A percentile compares a stretch with the other conserved stretches of the same genome.
Evolutionary conservation across 2,797 vertebrate species (phyloP).

Genomic region (Limosa lapponica): DNA sequence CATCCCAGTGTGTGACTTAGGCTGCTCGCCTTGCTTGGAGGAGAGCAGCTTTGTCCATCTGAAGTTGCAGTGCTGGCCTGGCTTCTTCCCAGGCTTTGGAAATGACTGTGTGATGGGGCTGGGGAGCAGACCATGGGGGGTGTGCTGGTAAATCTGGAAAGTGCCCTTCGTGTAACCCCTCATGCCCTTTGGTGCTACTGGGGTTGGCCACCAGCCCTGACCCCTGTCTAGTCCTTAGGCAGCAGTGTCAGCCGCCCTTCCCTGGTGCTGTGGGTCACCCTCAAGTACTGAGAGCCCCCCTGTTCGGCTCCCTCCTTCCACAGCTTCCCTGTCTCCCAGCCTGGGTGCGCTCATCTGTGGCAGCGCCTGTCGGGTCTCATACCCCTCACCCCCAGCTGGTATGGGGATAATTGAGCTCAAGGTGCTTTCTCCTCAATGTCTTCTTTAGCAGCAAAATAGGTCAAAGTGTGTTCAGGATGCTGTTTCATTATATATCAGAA

Average conservation of each 20-base stretch:
- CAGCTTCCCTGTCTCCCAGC: neutral
- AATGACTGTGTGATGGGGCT: neutral
- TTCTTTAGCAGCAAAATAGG: neutral
- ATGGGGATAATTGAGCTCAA: neutral
- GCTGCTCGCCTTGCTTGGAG: neutral
- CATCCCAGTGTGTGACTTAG: neutral
- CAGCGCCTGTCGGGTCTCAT: rapidly evolving
- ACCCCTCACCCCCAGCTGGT: neutral
- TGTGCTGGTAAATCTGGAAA: neutral
- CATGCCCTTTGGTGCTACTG: rapidly evolving
- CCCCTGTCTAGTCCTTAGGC: neutral
- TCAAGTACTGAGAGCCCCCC: neutral
- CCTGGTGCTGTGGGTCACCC: neutral
- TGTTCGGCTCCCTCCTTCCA: rapidly evolving
- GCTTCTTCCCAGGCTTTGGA: neutral
- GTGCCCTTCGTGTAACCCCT: neutral
- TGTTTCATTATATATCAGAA: neutral
- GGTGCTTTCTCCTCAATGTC: neutral
- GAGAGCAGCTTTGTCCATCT: neutral
- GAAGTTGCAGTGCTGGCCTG: neutral
- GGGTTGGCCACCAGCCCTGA: neutral
- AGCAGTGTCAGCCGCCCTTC: rapidly evolving
- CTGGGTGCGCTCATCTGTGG: rapidly evolving
- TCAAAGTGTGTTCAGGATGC: neutral
- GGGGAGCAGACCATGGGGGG: neutral